Evolutionary conservation across 2,888 invertebrate species (phyloP), one percentile per base, ranked within the genome.

Genomic region (Mayetiola destructor): DNA sequence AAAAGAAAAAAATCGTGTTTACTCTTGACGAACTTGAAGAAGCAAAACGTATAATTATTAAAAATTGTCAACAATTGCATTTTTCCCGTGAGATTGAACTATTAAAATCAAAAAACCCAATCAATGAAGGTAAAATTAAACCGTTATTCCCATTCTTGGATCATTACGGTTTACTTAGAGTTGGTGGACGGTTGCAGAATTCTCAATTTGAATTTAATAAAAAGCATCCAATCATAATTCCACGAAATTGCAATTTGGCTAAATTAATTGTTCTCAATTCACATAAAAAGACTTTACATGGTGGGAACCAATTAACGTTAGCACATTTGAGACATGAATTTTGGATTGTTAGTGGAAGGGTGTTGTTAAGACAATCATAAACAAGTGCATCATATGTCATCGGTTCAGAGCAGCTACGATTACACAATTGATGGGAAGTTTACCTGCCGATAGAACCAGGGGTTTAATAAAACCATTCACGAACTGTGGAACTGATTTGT

Each of bases 351-450:
- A 48, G 59, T 59, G 57, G 14, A 35, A 55, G 29, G 59, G 36
- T 29, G 37, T 40, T 5, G 56, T 60, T 14, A 59, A 37, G 37
- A 57, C 39, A n/a, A 32, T 59, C 18, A 56, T 61, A n/a, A 57
- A 59, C 40, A n/a, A 55, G 12, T 63, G 63, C 40, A 20, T 60
- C 8, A 42, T 32, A 9, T 62, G 61, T 27, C 58, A 57, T 27
- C 37, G 59, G 36, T 56, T 42, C 4, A 53, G 52, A 16, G 32
- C 32, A 16, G 18, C 14, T 20, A 16, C 42, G 6, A 2, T 9
- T 12, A 30, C 52, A 5, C 63, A 63, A 37, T n/a, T 62, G 2
- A 66, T 67, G 65, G 64, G 63, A 18, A 58, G 64, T 59, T 57
- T 65, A 18, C 66, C 65, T 2, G 16, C 37, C 16, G 36, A 40